phyloP scores from a whole-genome alignment of 2,113 vertebrate genomes.

The Rhombomys opimus region DNA sequence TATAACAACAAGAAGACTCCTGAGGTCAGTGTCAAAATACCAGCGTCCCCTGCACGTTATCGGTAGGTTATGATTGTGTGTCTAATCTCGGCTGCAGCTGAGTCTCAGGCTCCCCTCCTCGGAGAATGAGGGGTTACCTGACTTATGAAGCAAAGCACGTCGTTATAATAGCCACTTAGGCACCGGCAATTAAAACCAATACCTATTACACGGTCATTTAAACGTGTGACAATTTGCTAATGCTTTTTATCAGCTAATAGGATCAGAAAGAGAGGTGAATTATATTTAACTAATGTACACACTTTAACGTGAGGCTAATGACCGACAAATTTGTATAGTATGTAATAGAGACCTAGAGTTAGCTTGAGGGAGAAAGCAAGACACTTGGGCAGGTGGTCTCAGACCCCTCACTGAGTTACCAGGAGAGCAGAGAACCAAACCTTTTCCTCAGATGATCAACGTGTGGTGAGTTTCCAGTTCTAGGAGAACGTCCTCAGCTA shows the following conservation, averaged over 20 bases:
- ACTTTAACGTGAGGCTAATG: constrained; percentile 73
- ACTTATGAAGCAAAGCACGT: constrained; percentile 71
- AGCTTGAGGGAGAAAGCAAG: background rate
- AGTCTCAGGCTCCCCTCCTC: constrained; percentile 19
- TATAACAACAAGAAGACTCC: background rate
- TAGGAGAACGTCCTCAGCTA: background rate
- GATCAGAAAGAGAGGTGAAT: constrained; percentile 69
- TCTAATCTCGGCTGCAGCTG: background rate
- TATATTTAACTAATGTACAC: constrained; percentile 63
- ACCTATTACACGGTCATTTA: constrained; percentile 79
- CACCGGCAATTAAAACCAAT: constrained; percentile 78
- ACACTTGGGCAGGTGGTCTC: background rate
- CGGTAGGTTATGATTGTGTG: background rate
- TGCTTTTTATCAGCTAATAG: constrained; percentile 74
- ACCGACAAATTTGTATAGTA: constrained; percentile 61
- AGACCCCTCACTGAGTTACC: background rate
- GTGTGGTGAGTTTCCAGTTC: background rate
- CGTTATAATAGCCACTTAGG: constrained; percentile 72
- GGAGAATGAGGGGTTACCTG: constrained; percentile 58
- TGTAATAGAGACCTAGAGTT: constrained; percentile 21
- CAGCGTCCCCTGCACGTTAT: rapidly evolving
- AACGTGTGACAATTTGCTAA: constrained; percentile 75
- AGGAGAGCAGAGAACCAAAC: background rate
- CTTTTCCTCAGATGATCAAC: background rate
- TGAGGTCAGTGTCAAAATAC: background rate